Base-by-base conservation (phyloP, 2,888 invertebrate genomes). In the Tinea pellionella region DNA sequence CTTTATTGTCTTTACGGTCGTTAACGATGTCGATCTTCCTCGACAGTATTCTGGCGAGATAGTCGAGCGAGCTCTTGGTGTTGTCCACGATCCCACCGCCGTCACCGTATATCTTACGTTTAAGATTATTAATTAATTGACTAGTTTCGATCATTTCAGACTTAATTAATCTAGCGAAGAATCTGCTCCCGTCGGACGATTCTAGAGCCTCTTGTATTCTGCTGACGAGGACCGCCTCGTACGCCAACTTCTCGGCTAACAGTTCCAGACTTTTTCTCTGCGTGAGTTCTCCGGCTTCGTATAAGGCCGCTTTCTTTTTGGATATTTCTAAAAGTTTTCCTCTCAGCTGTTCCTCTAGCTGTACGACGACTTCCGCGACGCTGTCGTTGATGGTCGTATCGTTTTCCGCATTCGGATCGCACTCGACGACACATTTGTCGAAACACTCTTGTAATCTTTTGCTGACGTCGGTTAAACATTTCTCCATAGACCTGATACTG, bases 201-300 rank as follows among this genome's bases (percentile, higher is more conserved):
- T 88, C 85, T 59, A 92, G 83, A 58, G 92, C 92, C 73, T 92
- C 92, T 66, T 91, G 90, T 64, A 93, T 90, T 68, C 91, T 88
- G 63, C 90, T 89, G 62, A 93, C 89, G 61, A 93, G 88, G 19
- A 94, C 91, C 61, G 93, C 92, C 79, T 95, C 94, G 73, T 92
- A 94, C 0, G 95, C 94, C 16, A 95, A 87, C 70, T 94, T 92
- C 75, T 95, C 94, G 1, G 94, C 94, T 61, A 94, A 79, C 60
- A 94, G 86, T 69, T 93, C 91, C 64, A 93, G 78, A 70, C 91
- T 91, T 64, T 91, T 91, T 56, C 90, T 89, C 62, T 90, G 90
- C 60, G 93, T 92, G 64, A 94, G 85, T 68, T 92, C 90, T 61
- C 92, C 92, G 11, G 90, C 89, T 69, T 92, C 91, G 64, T 90